These are phyloP conservation scores for Parus major DNA, from an alignment of 2,113 vertebrate genomes.

Conservation along the genomic window DNA sequence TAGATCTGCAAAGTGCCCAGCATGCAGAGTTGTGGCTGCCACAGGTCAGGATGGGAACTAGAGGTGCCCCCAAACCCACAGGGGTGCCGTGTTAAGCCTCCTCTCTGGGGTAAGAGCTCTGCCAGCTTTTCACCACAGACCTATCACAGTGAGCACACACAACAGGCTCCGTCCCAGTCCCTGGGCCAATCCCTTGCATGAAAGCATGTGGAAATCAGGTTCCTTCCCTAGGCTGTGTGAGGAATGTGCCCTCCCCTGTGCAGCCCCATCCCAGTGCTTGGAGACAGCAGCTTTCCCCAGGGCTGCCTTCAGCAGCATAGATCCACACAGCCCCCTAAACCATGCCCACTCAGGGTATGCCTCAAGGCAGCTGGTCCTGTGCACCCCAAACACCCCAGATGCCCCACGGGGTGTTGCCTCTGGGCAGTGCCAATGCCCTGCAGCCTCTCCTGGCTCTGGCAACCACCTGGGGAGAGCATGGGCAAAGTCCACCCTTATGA, in stretches of 20 bases:
- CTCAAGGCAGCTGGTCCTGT: neutral
- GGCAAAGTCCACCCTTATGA: slow-evolving; percentile 18
- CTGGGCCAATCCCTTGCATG: neutral
- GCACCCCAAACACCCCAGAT: neutral
- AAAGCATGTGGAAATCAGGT: neutral
- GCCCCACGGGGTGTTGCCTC: neutral
- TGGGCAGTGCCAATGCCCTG: neutral
- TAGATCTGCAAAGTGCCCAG: slow-evolving; percentile 83
- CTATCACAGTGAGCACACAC: accelerated
- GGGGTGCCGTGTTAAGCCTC: neutral
- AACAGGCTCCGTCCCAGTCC: neutral
- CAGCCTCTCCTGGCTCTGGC: neutral
- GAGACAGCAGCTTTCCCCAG: neutral
- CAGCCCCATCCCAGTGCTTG: neutral
- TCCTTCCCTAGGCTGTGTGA: neutral
- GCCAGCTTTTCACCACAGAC: neutral
- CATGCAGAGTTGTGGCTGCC: neutral
- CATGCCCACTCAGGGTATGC: neutral
- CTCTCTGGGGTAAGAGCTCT: neutral
- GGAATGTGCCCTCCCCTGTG: neutral
- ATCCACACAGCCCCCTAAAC: neutral
- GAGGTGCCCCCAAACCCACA: neutral
- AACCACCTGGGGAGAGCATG: neutral
- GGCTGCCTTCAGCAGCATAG: neutral
- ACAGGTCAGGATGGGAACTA: neutral